These are phyloP conservation scores for Falco rusticolus DNA, from an alignment of 2,797 vertebrate species.

Conservation along the genomic window DNA sequence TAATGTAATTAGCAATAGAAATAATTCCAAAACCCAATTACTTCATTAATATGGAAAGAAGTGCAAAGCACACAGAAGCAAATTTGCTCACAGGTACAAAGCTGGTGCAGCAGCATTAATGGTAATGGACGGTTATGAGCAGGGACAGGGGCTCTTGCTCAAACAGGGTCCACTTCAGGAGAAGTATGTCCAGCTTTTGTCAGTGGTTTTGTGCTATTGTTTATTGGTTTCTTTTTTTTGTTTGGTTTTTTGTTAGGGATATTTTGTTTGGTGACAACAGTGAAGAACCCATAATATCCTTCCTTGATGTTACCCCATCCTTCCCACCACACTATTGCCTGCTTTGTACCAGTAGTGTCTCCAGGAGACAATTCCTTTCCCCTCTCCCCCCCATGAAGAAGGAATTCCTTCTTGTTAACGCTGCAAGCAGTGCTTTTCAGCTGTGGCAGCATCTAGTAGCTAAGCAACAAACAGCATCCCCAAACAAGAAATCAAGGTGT, in stretches of 20 bases:
- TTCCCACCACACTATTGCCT: neutral
- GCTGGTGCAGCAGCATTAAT: neutral
- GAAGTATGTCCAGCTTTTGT: neutral
- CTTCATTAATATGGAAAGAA: slow-evolving; percentile 11
- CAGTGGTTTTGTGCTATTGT: neutral
- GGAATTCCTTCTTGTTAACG: neutral
- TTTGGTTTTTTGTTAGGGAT: neutral
- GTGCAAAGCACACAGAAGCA: neutral
- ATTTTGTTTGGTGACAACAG: neutral
- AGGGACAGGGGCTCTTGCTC: neutral
- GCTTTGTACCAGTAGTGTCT: neutral
- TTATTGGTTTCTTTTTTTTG: neutral
- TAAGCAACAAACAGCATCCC: slow-evolving; percentile 67
- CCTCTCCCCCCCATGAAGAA: neutral
- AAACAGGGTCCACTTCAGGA: neutral
- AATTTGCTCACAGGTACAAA: neutral
- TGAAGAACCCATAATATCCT: neutral
- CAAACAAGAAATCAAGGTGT: slow-evolving; percentile 55
- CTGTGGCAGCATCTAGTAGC: slow-evolving; percentile 30
- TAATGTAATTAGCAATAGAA: slow-evolving; percentile 44
- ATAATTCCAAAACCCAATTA: slow-evolving; percentile 3
- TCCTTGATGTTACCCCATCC: neutral
- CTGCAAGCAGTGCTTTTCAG: neutral
- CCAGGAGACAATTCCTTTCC: neutral
- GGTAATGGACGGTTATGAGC: neutral